Evolutionary conservation across 2,113 vertebrate genomes (phyloP).

Genomic region (Poeciliopsis occidentalis): DNA sequence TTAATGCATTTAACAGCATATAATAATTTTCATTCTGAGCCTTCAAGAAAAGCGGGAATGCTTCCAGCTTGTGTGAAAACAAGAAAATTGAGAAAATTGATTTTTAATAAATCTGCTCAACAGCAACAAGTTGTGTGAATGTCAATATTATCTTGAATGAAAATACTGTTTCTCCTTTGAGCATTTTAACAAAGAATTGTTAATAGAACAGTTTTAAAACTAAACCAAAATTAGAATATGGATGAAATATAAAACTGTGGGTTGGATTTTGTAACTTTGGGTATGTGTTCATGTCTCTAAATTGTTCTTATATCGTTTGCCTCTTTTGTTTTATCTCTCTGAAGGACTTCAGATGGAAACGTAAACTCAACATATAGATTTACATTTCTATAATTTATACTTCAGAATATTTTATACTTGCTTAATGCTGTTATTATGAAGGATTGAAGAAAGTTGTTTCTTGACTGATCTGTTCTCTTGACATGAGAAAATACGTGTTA

Average conservation of each 20-base stretch:
- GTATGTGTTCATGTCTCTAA: neutral
- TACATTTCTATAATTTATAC: too few species aligned
- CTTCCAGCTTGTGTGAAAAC: neutral
- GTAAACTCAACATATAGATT: neutral
- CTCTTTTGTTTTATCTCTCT: neutral
- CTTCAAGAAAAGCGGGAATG: neutral
- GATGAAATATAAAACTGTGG: neutral
- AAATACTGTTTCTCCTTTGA: too few species aligned
- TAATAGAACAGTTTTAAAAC: too few species aligned
- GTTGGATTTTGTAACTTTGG: neutral
- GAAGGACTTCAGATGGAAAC: neutral
- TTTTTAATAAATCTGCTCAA: neutral
- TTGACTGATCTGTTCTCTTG: neutral
- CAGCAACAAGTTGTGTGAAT: too few species aligned
- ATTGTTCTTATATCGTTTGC: neutral
- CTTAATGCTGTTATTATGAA: neutral
- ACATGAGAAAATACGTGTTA: neutral
- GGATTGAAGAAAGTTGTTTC: neutral
- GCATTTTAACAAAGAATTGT: too few species aligned
- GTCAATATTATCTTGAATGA: too few species aligned
- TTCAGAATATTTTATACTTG: too few species aligned
- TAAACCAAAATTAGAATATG: neutral
- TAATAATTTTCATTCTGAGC: neutral
- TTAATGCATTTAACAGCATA: neutral
- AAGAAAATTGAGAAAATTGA: too few species aligned